Conservation (phyloP, 2,888 invertebrate species). For the Arenicola marina region DNA sequence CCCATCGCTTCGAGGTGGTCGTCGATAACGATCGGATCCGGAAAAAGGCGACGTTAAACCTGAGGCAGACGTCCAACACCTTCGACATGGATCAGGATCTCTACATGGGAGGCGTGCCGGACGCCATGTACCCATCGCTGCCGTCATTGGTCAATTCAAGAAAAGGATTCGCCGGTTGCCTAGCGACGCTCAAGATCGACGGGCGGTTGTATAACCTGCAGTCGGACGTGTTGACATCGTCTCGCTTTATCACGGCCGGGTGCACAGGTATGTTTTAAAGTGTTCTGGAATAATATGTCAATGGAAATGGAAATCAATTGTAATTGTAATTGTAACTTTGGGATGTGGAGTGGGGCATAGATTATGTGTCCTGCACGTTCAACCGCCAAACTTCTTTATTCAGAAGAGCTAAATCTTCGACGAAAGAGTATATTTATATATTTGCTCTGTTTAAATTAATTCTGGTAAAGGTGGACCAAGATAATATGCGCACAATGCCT, state of each 20-base stretch:
- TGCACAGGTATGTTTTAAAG: constrained; percentile 28
- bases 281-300: background rate
- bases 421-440: too few relatives aligned
- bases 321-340: too few relatives aligned
- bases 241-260: constrained; percentile 21
- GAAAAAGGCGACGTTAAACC: background rate
- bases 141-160: constrained; percentile 35
- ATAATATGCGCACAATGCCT: too few relatives aligned
- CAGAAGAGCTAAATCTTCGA: too few relatives aligned
- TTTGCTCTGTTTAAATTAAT: too few relatives aligned
- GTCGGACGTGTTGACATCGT: constrained; percentile 19
- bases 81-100: constrained; percentile 33
- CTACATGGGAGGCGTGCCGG: constrained; percentile 51
- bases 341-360: too few relatives aligned
- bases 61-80: constrained; percentile 13
- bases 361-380: too few relatives aligned
- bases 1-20: background rate
- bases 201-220: constrained; percentile 43
- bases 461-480: too few relatives aligned
- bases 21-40: background rate
- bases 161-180: constrained; percentile 55
- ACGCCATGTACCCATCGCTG: constrained; percentile 37
- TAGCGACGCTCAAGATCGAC: constrained; percentile 51
- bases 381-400: too few relatives aligned
- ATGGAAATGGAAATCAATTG: too few relatives aligned